Conservation (phyloP, 2,888 invertebrate species). For the Sminthurinus aureus region DNA sequence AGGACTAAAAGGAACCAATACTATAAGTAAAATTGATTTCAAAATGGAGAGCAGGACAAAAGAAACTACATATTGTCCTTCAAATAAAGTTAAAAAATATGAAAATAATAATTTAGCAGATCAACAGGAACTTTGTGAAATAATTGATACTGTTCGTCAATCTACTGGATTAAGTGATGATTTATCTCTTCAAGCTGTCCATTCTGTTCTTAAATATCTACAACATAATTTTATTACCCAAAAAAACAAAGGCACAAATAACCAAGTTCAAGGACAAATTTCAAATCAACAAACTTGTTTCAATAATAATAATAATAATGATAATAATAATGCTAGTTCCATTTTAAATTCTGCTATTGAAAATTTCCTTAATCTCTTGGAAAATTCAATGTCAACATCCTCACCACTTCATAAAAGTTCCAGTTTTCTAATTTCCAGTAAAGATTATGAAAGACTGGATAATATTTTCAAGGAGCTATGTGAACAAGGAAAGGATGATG, state of each 20-base stretch:
- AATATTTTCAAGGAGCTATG: constrained; percentile 17
- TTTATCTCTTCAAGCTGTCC: constrained; percentile 83
- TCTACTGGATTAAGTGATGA: constrained; percentile 87
- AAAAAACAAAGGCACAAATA: neutral
- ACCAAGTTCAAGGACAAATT: no score
- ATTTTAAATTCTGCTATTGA: neutral
- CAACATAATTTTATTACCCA: constrained; percentile 41
- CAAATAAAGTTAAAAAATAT: neutral
- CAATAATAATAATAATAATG: neutral
- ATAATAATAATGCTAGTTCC: neutral
- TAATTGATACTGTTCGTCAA: constrained; percentile 70
- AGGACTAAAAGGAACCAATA: neutral
- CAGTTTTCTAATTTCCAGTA: constrained; percentile 16
- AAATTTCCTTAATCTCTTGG: neutral
- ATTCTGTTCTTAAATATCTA: constrained; percentile 72
- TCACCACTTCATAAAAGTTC: constrained; percentile 10
- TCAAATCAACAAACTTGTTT: neutral
- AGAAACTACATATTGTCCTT: no score
- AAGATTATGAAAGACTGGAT: constrained; percentile 25
- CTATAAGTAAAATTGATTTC: no score
- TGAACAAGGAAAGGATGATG: constrained; percentile 22
- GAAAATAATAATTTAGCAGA: neutral
- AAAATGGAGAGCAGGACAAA: no score
- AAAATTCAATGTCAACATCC: neutral
- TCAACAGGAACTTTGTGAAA: constrained; percentile 32